Conservation (phyloP, 2,888 invertebrate genomes). For the Plagiodera versicolora region DNA sequence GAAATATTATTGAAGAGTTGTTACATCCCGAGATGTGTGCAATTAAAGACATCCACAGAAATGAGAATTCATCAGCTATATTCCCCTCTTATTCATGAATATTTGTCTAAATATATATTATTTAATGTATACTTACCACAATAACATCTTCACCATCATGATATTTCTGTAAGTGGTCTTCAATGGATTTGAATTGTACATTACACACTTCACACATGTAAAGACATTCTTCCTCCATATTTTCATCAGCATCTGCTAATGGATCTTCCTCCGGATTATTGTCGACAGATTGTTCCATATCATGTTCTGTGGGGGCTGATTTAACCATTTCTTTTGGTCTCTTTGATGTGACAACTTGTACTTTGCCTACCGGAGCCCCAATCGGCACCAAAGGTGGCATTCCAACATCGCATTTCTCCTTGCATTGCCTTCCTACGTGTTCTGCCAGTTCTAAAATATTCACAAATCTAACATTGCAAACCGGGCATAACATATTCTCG, state of each 20-base stretch:
- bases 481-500: slow-evolving; percentile 63
- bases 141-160: slow-evolving; percentile 71
- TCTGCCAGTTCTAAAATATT: slow-evolving; percentile 60
- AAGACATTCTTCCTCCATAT: slow-evolving; percentile 49
- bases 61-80: too few species aligned
- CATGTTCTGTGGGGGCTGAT: too few species aligned
- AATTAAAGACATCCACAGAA: too few species aligned
- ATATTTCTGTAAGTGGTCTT: slow-evolving; percentile 67
- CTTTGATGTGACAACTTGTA: not conserved
- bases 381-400: not conserved
- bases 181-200: slow-evolving; percentile 64
- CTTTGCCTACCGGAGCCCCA: not conserved
- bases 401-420: slow-evolving; percentile 10
- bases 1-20: too few species aligned
- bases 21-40: too few species aligned
- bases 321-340: not conserved
- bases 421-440: slow-evolving; percentile 58
- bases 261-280: slow-evolving; percentile 17
- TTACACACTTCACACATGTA: slow-evolving; percentile 70
- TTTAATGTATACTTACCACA: slow-evolving; percentile 49
- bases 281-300: not conserved
- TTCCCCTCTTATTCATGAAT: too few species aligned
- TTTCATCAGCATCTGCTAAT: slow-evolving; percentile 21
- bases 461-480: slow-evolving; percentile 60
- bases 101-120: not conserved